phyloP scores from a whole-genome alignment of 2,888 invertebrate species.

The Agrochola circellaris region DNA sequence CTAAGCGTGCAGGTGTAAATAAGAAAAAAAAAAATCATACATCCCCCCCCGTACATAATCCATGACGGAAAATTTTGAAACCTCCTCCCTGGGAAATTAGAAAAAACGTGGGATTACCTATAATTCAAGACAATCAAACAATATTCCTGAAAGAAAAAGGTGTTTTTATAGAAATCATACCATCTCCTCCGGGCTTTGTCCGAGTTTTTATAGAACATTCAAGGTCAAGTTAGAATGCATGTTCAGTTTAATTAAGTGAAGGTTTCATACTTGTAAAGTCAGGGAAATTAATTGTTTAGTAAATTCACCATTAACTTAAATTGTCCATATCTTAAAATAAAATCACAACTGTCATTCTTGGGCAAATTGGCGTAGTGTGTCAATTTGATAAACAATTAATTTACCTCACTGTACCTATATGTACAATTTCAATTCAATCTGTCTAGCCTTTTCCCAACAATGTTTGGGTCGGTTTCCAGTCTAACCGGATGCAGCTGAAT shows the following conservation, averaged over 20 bases:
- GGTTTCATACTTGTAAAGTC: background rate
- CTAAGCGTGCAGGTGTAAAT: background rate
- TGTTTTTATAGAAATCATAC: background rate
- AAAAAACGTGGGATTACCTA: constrained; percentile 4
- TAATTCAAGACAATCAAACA: background rate
- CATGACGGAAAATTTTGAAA: background rate
- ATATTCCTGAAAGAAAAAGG: background rate
- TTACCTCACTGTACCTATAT: too few relatives aligned
- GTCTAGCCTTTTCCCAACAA: too few relatives aligned
- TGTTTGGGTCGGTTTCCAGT: too few relatives aligned
- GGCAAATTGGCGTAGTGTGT: too few relatives aligned
- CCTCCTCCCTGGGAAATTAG: constrained; percentile 31
- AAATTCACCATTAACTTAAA: too few relatives aligned
- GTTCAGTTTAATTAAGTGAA: background rate
- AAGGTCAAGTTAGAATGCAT: background rate
- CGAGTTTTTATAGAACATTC: background rate
- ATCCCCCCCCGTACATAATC: background rate
- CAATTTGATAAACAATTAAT: too few relatives aligned
- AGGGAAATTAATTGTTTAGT: too few relatives aligned
- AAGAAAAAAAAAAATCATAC: background rate
- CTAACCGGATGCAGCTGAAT: too few relatives aligned
- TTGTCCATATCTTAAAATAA: too few relatives aligned
- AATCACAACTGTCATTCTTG: too few relatives aligned
- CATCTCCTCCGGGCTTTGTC: background rate
- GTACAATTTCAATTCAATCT: too few relatives aligned